phyloP scores from a whole-genome alignment of 2,888 invertebrate species.

The Ennomos quercinarius region DNA sequence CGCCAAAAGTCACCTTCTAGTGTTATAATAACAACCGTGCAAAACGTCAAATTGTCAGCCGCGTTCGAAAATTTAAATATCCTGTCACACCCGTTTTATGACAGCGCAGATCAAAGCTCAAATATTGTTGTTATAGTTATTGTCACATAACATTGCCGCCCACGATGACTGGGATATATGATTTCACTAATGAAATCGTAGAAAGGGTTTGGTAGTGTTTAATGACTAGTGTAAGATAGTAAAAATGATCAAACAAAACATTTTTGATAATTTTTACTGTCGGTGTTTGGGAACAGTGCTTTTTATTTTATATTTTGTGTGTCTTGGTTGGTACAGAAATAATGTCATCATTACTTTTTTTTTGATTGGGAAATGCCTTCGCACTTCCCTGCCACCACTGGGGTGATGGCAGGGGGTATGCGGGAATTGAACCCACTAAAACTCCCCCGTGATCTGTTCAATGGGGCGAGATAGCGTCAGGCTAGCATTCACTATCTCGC shows the following conservation, averaged over 20 bases:
- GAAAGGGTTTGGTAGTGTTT: constrained; percentile 31
- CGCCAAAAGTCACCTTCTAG: constrained; percentile 29
- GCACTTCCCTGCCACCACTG: too few relatives aligned
- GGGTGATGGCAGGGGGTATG: too few relatives aligned
- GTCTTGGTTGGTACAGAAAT: too few relatives aligned
- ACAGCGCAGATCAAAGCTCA: constrained; percentile 44
- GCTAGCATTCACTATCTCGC: too few relatives aligned
- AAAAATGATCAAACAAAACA: constrained; percentile 35
- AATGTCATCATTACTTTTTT: too few relatives aligned
- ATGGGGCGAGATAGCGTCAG: too few relatives aligned
- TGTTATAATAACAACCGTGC: constrained; percentile 29
- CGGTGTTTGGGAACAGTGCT: not conserved
- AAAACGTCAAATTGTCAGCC: constrained; percentile 40
- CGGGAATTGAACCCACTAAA: too few relatives aligned
- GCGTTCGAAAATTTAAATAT: constrained; percentile 38
- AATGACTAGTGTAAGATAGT: constrained; percentile 20
- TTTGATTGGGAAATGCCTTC: too few relatives aligned
- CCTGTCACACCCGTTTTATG: constrained; percentile 45
- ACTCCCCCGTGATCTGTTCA: too few relatives aligned
- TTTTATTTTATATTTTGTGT: constrained; percentile 3
- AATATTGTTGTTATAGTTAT: constrained; percentile 40
- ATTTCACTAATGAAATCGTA: constrained; percentile 29
- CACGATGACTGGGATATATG: constrained; percentile 24
- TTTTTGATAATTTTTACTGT: constrained; percentile 16
- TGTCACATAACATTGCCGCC: constrained; percentile 36